These are phyloP conservation scores for Pygathrix nemaeus DNA, from an alignment of 2,113 vertebrate species.

Conservation along the genomic window DNA sequence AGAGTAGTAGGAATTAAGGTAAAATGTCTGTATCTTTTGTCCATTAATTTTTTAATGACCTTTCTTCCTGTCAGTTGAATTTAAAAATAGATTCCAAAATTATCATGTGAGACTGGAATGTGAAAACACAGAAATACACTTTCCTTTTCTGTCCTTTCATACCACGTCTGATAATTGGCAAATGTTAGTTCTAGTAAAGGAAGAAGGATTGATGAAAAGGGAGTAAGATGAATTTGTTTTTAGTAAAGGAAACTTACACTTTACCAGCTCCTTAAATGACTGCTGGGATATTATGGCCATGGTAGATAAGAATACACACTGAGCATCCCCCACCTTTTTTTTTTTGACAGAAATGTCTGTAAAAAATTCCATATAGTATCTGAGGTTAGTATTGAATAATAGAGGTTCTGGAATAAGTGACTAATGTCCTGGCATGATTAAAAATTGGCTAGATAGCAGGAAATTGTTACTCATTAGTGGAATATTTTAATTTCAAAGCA, in stretches of 20 bases:
- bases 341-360: slow-evolving; percentile 53
- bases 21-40: slow-evolving; percentile 22
- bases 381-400: slow-evolving; percentile 60
- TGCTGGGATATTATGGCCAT: slow-evolving; percentile 60
- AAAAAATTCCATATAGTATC: slow-evolving; percentile 74
- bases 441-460: slow-evolving; percentile 59
- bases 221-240: slow-evolving; percentile 65
- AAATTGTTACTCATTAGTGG: slow-evolving; percentile 69
- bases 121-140: slow-evolving; percentile 20
- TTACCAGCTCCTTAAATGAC: slow-evolving; percentile 32
- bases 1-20: slow-evolving; percentile 21
- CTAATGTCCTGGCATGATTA: slow-evolving; percentile 60
- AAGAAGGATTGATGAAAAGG: slow-evolving; percentile 34
- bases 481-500: slow-evolving; percentile 74
- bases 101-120: slow-evolving; percentile 34
- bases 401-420: slow-evolving; percentile 71
- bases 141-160: slow-evolving; percentile 11
- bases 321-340: background rate
- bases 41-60: slow-evolving; percentile 51
- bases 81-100: slow-evolving; percentile 57
- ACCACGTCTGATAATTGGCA: background rate
- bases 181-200: background rate
- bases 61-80: slow-evolving; percentile 51
- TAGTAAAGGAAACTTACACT: slow-evolving; percentile 67
- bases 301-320: slow-evolving; percentile 66